Conservation (phyloP, 2,888 invertebrate species). For the Clepsis dumicolana region DNA sequence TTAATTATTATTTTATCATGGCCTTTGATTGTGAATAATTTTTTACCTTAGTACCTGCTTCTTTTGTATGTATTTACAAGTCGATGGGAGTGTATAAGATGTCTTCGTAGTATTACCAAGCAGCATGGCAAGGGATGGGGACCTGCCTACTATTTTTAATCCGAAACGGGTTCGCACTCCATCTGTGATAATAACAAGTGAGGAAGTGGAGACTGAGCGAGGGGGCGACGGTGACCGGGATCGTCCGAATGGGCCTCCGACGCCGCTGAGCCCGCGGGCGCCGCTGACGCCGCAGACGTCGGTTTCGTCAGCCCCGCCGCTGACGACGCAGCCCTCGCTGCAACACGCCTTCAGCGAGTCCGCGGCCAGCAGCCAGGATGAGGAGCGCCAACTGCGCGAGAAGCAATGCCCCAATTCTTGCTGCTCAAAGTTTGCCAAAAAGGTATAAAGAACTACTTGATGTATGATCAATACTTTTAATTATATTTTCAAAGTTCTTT, state of each 20-base stretch:
- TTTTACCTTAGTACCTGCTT: constrained; percentile 31
- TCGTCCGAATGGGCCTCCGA: constrained; percentile 80
- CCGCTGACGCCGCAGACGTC: constrained; percentile 80
- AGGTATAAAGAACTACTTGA: constrained; percentile 83
- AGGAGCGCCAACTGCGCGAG: constrained; percentile 81
- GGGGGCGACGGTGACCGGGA: constrained; percentile 70
- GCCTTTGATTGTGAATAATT: constrained; percentile 37
- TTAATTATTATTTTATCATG: constrained; percentile 36
- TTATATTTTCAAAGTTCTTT: constrained; percentile 53
- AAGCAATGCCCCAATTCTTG: constrained; percentile 90
- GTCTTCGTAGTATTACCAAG: constrained; percentile 49
- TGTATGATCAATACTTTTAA: background rate
- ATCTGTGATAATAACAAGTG: constrained; percentile 89
- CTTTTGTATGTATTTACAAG: constrained; percentile 47
- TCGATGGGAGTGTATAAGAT: constrained; percentile 49
- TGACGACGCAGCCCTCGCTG: constrained; percentile 79
- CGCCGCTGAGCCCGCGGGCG: constrained; percentile 77
- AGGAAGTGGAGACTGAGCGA: constrained; percentile 82
- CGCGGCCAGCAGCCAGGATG: constrained; percentile 88
- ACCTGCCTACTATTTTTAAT: constrained; percentile 93
- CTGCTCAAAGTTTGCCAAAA: constrained; percentile 93
- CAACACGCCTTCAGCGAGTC: constrained; percentile 83
- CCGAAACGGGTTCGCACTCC: constrained; percentile 90
- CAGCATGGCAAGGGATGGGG: constrained; percentile 90
- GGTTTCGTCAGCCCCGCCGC: constrained; percentile 80